A percentile compares a stretch with the other conserved stretches of the same genome.
phyloP scores from a whole-genome alignment of 2,888 invertebrate species.

The Hypolimnas misippus region DNA sequence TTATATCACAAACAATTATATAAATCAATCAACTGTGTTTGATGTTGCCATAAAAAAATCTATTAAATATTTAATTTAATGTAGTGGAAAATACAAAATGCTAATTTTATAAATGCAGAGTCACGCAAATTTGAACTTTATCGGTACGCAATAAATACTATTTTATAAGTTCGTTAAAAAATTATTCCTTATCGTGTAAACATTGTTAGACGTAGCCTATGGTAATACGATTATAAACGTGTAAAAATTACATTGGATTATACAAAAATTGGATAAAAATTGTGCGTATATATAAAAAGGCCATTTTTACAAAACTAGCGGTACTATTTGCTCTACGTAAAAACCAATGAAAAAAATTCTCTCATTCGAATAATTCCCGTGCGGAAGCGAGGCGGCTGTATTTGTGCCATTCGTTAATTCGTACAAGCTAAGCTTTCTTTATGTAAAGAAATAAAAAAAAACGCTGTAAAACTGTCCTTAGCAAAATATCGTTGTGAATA shows the following conservation, averaged over 20 bases:
- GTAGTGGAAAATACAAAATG: conserved; percentile 8
- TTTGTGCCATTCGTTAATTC: conserved; percentile 43
- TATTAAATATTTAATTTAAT: conserved; percentile 3
- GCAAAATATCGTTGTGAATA: conserved; percentile 70
- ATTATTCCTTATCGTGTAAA: conserved; percentile 21
- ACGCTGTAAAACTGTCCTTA: conserved; percentile 66
- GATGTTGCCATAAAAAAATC: conserved; percentile 3
- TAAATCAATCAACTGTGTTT: neutral
- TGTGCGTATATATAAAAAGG: conserved; percentile 51
- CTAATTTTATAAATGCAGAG: conserved; percentile 22
- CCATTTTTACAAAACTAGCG: conserved; percentile 47
- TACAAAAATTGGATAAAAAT: conserved; percentile 52
- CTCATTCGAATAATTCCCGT: conserved; percentile 19
- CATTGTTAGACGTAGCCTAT: conserved; percentile 33
- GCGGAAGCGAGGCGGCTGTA: conserved; percentile 43
- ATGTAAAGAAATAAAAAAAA: conserved; percentile 62
- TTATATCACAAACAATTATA: neutral
- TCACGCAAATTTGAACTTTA: conserved; percentile 23
- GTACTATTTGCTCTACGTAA: conserved; percentile 38
- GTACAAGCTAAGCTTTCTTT: conserved; percentile 58
- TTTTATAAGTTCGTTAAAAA: conserved; percentile 19
- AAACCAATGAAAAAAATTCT: neutral
- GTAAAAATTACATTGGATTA: conserved; percentile 50
- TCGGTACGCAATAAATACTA: conserved; percentile 38
- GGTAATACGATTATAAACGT: conserved; percentile 46